phyloP scores from a whole-genome alignment of 2,888 invertebrate genomes.

The Parelbella ahira region DNA sequence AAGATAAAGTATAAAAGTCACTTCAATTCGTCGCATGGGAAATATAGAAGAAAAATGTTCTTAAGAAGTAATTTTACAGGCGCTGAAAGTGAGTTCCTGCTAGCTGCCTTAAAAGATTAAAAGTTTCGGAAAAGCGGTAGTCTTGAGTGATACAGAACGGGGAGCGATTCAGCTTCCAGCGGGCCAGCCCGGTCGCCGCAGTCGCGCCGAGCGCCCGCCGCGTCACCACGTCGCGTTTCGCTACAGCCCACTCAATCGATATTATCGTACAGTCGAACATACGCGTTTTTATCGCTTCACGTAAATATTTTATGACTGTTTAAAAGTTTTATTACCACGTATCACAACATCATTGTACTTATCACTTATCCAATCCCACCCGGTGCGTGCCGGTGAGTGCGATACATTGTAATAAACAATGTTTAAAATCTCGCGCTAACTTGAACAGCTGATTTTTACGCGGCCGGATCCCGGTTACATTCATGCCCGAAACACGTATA shows the following conservation, averaged over 20 bases:
- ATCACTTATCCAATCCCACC: too few relatives aligned
- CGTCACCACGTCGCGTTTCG: conserved; percentile 53
- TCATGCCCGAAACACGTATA: too few relatives aligned
- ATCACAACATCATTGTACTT: conserved; percentile 30
- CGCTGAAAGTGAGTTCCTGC: conserved; percentile 5
- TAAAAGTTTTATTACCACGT: conserved; percentile 43
- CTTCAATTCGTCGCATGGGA: background rate
- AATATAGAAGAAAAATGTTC: background rate
- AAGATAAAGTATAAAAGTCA: too few relatives aligned
- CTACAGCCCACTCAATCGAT: conserved; percentile 54
- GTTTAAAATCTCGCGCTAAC: conserved; percentile 23
- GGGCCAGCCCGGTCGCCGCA: conserved; percentile 51
- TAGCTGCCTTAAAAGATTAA: conserved; percentile 4
- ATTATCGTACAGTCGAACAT: conserved; percentile 44
- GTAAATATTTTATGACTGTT: conserved; percentile 45
- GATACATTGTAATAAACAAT: conserved; percentile 4
- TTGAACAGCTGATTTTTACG: conserved; percentile 19
- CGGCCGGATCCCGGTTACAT: too few relatives aligned
- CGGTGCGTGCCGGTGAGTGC: background rate
- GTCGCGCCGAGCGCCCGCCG: conserved; percentile 62
- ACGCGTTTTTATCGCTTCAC: conserved; percentile 43
- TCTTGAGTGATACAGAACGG: conserved; percentile 28
- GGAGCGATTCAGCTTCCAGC: conserved; percentile 40
- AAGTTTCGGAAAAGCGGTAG: conserved; percentile 16
- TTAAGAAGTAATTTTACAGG: background rate